Base-by-base conservation (phyloP, 1,140 invertebrate species). In the Schlechtendalia chinensis region DNA sequence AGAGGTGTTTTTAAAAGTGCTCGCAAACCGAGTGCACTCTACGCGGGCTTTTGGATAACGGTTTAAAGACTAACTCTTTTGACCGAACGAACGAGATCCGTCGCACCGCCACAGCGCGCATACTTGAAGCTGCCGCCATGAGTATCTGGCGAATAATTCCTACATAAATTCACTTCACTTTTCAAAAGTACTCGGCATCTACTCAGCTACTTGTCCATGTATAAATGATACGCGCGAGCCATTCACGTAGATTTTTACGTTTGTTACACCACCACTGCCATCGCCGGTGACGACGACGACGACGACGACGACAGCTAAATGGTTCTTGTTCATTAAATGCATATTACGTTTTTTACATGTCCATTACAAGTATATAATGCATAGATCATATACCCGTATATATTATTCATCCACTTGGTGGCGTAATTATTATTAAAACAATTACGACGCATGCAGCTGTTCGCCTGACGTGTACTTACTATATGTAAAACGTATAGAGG, bases 51-150 rank as follows among this genome's bases (percentile, higher is more conserved):
- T 77, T 59, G 74, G 74, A 58, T 77, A 77, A 77, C 54, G 74
- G 74, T 77, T 77, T 77, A 77, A 77, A 77, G 74, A 79, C 75
- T 61, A 79, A 77, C 74, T 79, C 75, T 63, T 79, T 79, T 79
- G 75, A 79, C 75, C 75, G 75, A 63, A 79, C 22, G 75, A 79
- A 79, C 58, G 56, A 50, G 74, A 77, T 77, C 12, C 71, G 27
- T 12, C 12, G 65, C 65, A 22, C 39, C 10, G 65, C 65, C 45
- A n/a, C 74, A n/a, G 74, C 14, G 74, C 14, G 74, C 54, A 58
- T 58, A 77, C 74, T 77, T 77, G 74, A 77, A 16, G 74, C 74
- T 32, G 74, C 59, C 17, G 27, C 54, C 54, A 77, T 29, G 74
- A 77, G 74, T 77, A 77, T 77, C 74, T 77, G n/a, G 74, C 74